phyloP scores from a whole-genome alignment of 2,888 invertebrate species.

The Nomada ruficornis region DNA sequence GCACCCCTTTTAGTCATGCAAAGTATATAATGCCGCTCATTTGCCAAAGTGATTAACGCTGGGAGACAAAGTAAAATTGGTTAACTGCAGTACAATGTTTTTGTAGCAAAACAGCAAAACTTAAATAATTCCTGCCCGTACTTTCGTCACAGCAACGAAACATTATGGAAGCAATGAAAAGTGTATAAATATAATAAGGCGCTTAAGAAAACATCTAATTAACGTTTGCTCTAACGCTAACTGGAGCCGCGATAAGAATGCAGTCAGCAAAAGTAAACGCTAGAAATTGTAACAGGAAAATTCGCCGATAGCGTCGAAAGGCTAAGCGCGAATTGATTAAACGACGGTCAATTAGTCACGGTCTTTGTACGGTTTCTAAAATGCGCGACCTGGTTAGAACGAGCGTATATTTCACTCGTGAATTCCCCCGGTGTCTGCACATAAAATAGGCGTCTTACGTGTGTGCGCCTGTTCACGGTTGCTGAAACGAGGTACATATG shows the following conservation, averaged over 20 bases:
- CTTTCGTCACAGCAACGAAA: too few species aligned
- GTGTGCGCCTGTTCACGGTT: slow-evolving; percentile 54
- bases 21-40: too few species aligned
- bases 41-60: neutral
- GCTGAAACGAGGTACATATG: slow-evolving; percentile 44
- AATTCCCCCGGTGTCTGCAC: slow-evolving; percentile 23
- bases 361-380: slow-evolving; percentile 46
- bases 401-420: slow-evolving; percentile 37
- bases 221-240: neutral
- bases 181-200: neutral
- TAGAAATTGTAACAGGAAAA: neutral
- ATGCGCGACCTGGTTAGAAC: slow-evolving; percentile 42
- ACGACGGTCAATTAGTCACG: slow-evolving; percentile 37
- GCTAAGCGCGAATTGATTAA: slow-evolving; percentile 45
- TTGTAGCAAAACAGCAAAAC: too few species aligned
- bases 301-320: neutral
- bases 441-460: slow-evolving; percentile 7
- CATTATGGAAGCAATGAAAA: too few species aligned
- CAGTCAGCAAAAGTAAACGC: slow-evolving; percentile 10
- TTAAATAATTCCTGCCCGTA: too few species aligned
- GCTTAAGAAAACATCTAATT: neutral
- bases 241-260: neutral
- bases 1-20: neutral
- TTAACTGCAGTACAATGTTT: too few species aligned
- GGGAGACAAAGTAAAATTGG: too few species aligned